A percentile compares a stretch with the other conserved stretches of the same genome.
Evolutionary conservation across 2,888 invertebrate genomes (phyloP).

Genomic region (Athetis lepigone): DNA sequence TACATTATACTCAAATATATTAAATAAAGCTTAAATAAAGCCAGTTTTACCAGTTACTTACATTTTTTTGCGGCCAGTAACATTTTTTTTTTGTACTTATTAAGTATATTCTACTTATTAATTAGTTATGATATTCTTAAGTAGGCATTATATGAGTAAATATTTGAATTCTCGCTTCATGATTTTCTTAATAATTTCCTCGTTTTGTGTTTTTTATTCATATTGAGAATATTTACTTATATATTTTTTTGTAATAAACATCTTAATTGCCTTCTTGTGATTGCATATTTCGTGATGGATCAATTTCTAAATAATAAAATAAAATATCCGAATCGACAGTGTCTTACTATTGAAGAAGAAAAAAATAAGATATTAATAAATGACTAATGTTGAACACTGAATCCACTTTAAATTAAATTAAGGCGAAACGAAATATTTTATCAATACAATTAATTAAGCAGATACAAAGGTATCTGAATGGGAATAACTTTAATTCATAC

Average conservation of each 20-base stretch:
- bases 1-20: too few relatives aligned
- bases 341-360: neutral
- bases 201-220: neutral
- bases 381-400: neutral
- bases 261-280: neutral
- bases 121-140: neutral
- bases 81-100: neutral
- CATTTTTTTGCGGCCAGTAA: constrained; percentile 11
- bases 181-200: neutral
- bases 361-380: too few relatives aligned
- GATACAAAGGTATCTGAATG: too few relatives aligned
- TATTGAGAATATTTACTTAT: neutral
- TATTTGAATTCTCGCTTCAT: neutral
- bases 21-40: neutral
- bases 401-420: neutral
- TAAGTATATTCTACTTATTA: constrained; percentile 3
- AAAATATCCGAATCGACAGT: neutral
- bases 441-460: too few relatives aligned
- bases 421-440: neutral
- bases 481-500: too few relatives aligned
- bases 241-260: constrained; percentile 1
- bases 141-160: neutral
- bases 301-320: neutral
- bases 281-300: too few relatives aligned
- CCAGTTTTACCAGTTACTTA: too few relatives aligned